Evolutionary conservation across 2,888 invertebrate species (phyloP).

Genomic region (Campopleginae sp.): DNA sequence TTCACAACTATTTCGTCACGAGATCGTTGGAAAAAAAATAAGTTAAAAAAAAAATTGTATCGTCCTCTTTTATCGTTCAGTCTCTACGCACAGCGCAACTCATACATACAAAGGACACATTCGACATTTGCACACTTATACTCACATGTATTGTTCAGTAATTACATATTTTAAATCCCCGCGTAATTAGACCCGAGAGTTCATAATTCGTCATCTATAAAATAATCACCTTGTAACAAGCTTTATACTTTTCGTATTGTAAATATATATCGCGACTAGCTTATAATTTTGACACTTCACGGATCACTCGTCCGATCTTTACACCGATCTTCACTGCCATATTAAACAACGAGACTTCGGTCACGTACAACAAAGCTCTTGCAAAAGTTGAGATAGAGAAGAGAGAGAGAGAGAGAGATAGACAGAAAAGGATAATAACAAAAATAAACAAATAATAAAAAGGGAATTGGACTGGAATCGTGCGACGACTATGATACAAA

Average conservation of each 20-base stretch:
- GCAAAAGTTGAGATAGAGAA: background rate
- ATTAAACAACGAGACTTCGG: slow-evolving; percentile 22
- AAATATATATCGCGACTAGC: slow-evolving; percentile 80
- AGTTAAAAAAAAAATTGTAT: slow-evolving; percentile 4
- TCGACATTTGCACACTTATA: slow-evolving; percentile 15
- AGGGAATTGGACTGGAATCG: background rate
- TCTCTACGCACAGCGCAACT: slow-evolving; percentile 25
- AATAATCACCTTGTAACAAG: slow-evolving; percentile 77
- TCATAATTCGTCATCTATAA: slow-evolving; percentile 69
- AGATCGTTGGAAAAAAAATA: slow-evolving; percentile 48
- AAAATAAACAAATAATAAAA: background rate
- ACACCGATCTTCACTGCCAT: slow-evolving; percentile 2
- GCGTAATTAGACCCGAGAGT: slow-evolving; percentile 38
- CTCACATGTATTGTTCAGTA: slow-evolving; percentile 19
- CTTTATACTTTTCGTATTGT: slow-evolving; percentile 73
- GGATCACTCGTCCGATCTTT: slow-evolving; percentile 73
- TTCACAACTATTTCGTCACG: slow-evolving; percentile 44
- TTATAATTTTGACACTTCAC: slow-evolving; percentile 80
- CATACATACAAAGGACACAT: slow-evolving; percentile 30
- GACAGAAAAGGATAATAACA: background rate
- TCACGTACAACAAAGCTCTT: slow-evolving; percentile 15
- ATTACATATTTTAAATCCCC: slow-evolving; percentile 22
- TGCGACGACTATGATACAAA: background rate
- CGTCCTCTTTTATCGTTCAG: slow-evolving; percentile 20
- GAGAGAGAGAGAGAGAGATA: background rate